Evolutionary conservation across 2,888 invertebrate genomes (phyloP), one percentile per base, ranked within the genome.

Genomic region (Pterobdella sp.): DNA sequence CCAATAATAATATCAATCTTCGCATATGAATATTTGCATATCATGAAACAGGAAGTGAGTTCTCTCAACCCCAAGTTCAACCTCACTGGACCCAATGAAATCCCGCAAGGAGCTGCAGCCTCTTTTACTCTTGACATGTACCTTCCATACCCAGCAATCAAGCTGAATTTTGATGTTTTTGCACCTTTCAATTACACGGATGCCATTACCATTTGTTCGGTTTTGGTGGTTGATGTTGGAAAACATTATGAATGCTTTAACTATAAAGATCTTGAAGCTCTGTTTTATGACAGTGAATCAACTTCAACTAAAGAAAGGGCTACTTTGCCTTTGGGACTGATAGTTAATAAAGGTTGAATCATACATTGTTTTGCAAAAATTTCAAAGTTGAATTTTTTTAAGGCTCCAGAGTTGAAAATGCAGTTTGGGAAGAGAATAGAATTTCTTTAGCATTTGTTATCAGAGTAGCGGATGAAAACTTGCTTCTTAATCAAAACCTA

Each of bases 151-250:
- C 79, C 80, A 0, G 75, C 78, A 7, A 75, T 76, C 7, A 63
- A 49, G n/a, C 34, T 79, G 37, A 76, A 70, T 35, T 75, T 81
- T 32, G 78, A 80, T 71, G 79, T 78, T 0, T 80, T 80, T 73
- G 78, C 81, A 0, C 81, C 82, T 0, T 72, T 80, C 37, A 80
- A 81, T 73, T 76, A 22, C 70, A 74, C 79, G 0, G 78, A 79
- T 29, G 78, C 78, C 14, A 79, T 81, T 79, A 80, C 81, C 22
- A 77, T 81, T n/a, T 74, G 76, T 42, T 29, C 32, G 1, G 69
- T 68, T 14, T 31, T 63, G 26, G 37, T 76, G 1, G 73, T 72
- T 0, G 73, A 67, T 29, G 70, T 73, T 22, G 78, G 76, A 1
- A 31, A 49, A 18, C 79, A 80, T 75, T 81, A 79, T 72, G 75